Conservation (phyloP, 2,113 vertebrate species). For the Cochlearius cochlearius region DNA sequence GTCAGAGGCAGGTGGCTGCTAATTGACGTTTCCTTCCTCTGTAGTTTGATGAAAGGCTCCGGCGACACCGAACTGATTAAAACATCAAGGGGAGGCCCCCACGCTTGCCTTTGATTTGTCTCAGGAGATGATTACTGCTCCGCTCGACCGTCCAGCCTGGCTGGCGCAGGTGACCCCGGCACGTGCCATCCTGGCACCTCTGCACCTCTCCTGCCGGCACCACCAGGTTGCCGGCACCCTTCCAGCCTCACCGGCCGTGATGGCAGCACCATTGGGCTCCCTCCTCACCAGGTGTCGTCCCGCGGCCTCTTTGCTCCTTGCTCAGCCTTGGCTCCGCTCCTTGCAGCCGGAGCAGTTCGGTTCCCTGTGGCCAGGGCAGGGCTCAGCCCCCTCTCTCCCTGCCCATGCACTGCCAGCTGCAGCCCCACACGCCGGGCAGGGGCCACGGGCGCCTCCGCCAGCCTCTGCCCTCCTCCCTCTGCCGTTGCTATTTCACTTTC, state of each 20-base stretch:
- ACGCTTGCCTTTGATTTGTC: slow-evolving; percentile 46
- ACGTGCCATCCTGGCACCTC: neutral
- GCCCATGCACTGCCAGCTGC: neutral
- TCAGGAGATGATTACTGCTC: neutral
- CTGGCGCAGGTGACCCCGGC: rapidly evolving
- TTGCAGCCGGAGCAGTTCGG: neutral
- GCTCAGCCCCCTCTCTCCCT: neutral
- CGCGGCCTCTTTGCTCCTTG: neutral
- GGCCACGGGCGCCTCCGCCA: neutral
- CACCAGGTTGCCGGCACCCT: neutral
- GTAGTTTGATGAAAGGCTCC: slow-evolving; percentile 63
- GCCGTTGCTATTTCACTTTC: slow-evolving; percentile 58
- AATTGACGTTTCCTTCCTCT: slow-evolving; percentile 61
- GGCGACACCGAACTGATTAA: slow-evolving; percentile 52
- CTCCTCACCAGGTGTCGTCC: neutral
- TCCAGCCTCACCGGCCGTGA: rapidly evolving
- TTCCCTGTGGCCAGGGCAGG: rapidly evolving
- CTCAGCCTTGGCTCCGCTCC: rapidly evolving
- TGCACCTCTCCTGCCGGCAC: neutral
- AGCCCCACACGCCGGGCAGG: rapidly evolving
- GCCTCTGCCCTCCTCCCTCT: slow-evolving; percentile 1
- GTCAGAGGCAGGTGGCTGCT: slow-evolving; percentile 17
- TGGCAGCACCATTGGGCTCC: neutral
- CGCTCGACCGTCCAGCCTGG: neutral
- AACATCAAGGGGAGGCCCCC: slow-evolving; percentile 59